A percentile compares a stretch with the other conserved stretches of the same genome.
Evolutionary conservation across 2,888 invertebrate genomes (phyloP).

Genomic region (Plemyria rubiginata): DNA sequence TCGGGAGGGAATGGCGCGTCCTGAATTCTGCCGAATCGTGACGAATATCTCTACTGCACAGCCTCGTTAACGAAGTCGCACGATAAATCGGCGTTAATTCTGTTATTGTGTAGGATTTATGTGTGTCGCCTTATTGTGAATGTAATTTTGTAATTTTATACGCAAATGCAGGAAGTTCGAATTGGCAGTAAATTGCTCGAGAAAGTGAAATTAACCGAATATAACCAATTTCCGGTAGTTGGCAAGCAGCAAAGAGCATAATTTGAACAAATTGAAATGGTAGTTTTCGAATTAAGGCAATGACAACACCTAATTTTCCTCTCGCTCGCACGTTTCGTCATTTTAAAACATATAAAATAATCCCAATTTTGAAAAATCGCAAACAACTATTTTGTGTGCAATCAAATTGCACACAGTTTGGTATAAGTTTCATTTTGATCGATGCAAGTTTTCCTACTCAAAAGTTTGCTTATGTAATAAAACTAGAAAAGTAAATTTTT

Average conservation of each 20-base stretch:
- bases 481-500: too few species aligned
- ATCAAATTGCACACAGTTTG: too few species aligned
- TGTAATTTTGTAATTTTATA: conserved; percentile 41
- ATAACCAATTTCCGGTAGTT: not conserved
- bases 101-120: conserved; percentile 73
- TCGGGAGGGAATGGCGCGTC: conserved; percentile 64
- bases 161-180: conserved; percentile 18
- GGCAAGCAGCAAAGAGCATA: not conserved
- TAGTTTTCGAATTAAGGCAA: too few species aligned
- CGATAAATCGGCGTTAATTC: conserved; percentile 79
- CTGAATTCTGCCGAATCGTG: conserved; percentile 59
- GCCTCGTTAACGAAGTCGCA: conserved; percentile 72
- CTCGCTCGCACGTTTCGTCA: too few species aligned
- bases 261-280: too few species aligned
- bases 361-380: too few species aligned
- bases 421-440: too few species aligned
- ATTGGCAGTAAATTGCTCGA: conserved; percentile 17
- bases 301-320: too few species aligned
- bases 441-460: too few species aligned
- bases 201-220: conserved; percentile 1
- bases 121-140: conserved; percentile 60
- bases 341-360: too few species aligned
- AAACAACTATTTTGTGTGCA: too few species aligned
- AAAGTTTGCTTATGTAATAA: too few species aligned
- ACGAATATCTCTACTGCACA: conserved; percentile 63